Percentiles rank a stretch among this genome's conserved stretches.
These are phyloP conservation scores for Drosophila biarmipes DNA, from an alignment of 1,140 invertebrate species.

Conservation along the genomic window DNA sequence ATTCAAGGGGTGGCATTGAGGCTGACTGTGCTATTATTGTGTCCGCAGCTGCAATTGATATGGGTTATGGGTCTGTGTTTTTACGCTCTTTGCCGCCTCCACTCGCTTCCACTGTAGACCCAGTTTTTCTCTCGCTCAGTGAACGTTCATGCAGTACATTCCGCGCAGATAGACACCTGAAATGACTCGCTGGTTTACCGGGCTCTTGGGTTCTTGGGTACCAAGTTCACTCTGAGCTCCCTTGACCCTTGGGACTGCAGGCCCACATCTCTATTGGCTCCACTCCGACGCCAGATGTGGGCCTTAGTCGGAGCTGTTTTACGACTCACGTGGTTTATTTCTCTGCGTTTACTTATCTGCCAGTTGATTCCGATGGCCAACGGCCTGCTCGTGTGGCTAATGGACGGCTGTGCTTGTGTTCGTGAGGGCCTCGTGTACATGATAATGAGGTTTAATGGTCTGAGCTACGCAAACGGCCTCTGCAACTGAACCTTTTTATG, in stretches of 20 bases:
- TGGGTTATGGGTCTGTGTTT: conserved; percentile 2
- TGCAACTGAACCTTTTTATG: not conserved
- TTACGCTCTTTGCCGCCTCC: conserved; percentile 25
- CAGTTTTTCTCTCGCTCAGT: conserved; percentile 27
- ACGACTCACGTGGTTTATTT: conserved; percentile 27
- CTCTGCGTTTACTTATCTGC: conserved; percentile 40
- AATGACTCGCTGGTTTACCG: conserved; percentile 49
- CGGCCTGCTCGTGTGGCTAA: conserved; percentile 32
- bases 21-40: not conserved
- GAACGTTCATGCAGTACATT: not conserved
- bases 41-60: conserved; percentile 9
- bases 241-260: conserved; percentile 15
- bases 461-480: conserved; percentile 11
- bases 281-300: not conserved
- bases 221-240: conserved; percentile 9
- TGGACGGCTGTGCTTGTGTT: conserved; percentile 9
- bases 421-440: conserved; percentile 7
- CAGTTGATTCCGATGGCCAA: conserved; percentile 15
- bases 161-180: conserved; percentile 70
- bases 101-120: conserved; percentile 18
- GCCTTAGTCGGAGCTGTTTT: conserved; percentile 4
- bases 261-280: conserved; percentile 5
- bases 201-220: conserved; percentile 6
- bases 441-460: conserved; percentile 29
- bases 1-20: conserved; percentile 1